Evolutionary conservation across 2,888 invertebrate species (phyloP).

Genomic region (Amphipyra tragopoginis): DNA sequence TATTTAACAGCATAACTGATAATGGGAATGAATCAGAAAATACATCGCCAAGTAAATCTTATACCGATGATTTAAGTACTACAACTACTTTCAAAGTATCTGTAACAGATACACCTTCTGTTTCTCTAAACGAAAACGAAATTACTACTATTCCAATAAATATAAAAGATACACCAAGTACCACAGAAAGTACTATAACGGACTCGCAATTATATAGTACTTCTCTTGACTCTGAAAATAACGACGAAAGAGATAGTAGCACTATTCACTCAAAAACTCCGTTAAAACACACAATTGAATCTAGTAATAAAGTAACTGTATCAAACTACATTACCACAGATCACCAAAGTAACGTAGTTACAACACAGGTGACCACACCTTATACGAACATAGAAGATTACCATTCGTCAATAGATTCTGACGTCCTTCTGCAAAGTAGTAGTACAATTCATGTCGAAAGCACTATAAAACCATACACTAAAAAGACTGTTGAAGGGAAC

Average conservation of each 20-base stretch:
- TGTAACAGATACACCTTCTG: conserved; percentile 17
- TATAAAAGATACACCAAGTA: conserved; percentile 5
- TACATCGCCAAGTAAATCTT: conserved; percentile 3
- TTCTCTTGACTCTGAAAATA: conserved; percentile 2
- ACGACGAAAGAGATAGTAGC: conserved; percentile 13
- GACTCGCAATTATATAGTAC: conserved; percentile 6
- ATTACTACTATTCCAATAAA: conserved; percentile 2
- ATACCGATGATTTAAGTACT: conserved; percentile 11
- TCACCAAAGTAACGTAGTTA: conserved; percentile 36
- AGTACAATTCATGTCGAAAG: conserved; percentile 80
- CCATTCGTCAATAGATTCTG: conserved; percentile 67
- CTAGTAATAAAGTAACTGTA: conserved; percentile 34
- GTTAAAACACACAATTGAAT: conserved; percentile 28
- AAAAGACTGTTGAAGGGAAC: conserved; percentile 63
- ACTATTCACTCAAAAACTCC: conserved; percentile 30
- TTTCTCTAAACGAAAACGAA: not conserved
- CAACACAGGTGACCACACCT: conserved; percentile 51
- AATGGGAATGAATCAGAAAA: conserved; percentile 3
- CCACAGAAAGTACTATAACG: conserved; percentile 5
- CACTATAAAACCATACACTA: conserved; percentile 73
- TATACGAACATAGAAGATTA: conserved; percentile 54
- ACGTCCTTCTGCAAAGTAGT: conserved; percentile 77
- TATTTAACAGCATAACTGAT: conserved; percentile 1
- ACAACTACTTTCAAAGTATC: conserved; percentile 2
- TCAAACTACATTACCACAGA: conserved; percentile 22